phyloP scores from a whole-genome alignment of 37 sponge, comb jelly and placozoan genomes.

The Cladorhizidae sp. region DNA sequence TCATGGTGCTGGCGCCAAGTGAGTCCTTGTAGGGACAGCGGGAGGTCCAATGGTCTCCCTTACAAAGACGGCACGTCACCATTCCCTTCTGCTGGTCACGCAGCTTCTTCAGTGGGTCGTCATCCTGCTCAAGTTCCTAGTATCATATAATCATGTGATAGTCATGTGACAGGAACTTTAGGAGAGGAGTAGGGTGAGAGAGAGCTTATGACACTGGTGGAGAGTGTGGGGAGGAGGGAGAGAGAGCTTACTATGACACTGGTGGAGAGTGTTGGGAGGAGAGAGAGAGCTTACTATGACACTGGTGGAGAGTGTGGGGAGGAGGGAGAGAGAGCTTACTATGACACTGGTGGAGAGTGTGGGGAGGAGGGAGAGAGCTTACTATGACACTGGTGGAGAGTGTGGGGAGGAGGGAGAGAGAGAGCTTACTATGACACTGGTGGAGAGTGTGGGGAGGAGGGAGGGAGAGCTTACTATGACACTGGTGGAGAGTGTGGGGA shows the following conservation, averaged over 20 bases:
- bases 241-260: slow-evolving; percentile 64
- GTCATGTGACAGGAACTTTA: neutral
- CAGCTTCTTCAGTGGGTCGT: slow-evolving; percentile 79
- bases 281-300: slow-evolving; percentile 49
- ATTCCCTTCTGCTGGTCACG: slow-evolving; percentile 62
- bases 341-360: slow-evolving; percentile 83
- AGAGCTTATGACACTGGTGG: neutral
- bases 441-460: slow-evolving; percentile 83
- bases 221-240: neutral
- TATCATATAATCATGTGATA: neutral
- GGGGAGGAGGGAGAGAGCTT: slow-evolving; percentile 50
- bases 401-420: slow-evolving; percentile 75
- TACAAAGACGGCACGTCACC: slow-evolving; percentile 93
- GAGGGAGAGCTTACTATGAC: slow-evolving; percentile 50
- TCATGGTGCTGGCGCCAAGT: slow-evolving; percentile 51
- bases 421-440: slow-evolving; percentile 69
- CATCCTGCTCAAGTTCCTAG: slow-evolving; percentile 78
- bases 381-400: slow-evolving; percentile 86
- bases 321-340: slow-evolving; percentile 53
- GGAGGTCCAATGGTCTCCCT: slow-evolving; percentile 94
- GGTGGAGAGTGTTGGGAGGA: slow-evolving; percentile 82
- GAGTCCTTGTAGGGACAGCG: slow-evolving; percentile 94
- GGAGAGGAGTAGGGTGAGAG: neutral
- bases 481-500: slow-evolving; percentile 84
- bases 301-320: slow-evolving; percentile 84